These are phyloP conservation scores for Geodia barretti DNA, from an alignment of 37 sponge, comb jelly and placozoan genomes.

Conservation along the genomic window DNA sequence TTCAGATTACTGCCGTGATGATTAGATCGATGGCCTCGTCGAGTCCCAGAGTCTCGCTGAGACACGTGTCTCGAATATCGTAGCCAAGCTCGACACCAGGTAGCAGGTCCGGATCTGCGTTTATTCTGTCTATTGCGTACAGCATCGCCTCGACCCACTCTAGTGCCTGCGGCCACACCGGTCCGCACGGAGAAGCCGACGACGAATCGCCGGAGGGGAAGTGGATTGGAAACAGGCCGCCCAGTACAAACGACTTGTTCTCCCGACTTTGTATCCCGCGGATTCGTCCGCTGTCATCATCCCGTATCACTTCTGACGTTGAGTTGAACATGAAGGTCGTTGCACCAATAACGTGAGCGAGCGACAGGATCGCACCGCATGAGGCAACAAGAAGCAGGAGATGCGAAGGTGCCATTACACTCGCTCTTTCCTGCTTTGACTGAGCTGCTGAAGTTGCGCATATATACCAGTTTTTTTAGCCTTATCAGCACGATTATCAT, in stretches of 20 bases:
- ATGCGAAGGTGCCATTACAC: no score
- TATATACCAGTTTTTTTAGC: no score
- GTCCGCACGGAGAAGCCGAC: not conserved
- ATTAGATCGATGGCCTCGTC: slow-evolving; percentile 65
- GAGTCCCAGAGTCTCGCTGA: slow-evolving; percentile 45
- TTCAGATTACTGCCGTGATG: not conserved
- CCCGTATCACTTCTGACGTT: no score
- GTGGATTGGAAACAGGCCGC: slow-evolving; percentile 82
- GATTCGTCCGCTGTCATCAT: slow-evolving; percentile 34
- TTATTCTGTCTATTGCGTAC: slow-evolving; percentile 66
- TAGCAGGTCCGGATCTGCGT: slow-evolving; percentile 45
- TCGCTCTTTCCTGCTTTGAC: no score
- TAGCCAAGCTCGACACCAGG: slow-evolving; percentile 62
- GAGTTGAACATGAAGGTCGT: no score
- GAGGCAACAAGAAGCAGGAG: no score
- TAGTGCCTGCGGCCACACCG: slow-evolving; percentile 13
- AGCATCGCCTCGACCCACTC: slow-evolving; percentile 82
- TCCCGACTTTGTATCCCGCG: slow-evolving; percentile 27
- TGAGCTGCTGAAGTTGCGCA: no score
- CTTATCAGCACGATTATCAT: no score
- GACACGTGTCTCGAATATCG: slow-evolving; percentile 82
- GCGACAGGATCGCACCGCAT: no score
- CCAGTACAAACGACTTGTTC: slow-evolving; percentile 58
- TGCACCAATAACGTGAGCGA: no score
- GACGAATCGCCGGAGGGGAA: not conserved